Evolutionary conservation across 2,888 invertebrate species (phyloP).

Genomic region (Standfussiana lucernea): DNA sequence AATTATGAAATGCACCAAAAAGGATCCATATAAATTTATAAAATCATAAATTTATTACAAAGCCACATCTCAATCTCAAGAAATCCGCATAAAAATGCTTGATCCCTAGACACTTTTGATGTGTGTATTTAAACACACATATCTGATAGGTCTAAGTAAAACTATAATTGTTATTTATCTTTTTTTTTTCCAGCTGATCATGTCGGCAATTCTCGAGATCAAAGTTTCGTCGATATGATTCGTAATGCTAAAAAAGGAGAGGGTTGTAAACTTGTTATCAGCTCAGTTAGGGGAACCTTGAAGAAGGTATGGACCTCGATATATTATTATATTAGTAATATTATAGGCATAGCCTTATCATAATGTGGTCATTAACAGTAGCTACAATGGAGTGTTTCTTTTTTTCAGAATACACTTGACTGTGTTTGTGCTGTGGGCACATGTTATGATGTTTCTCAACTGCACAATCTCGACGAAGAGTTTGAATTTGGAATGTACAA

Average conservation of each 20-base stretch:
- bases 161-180: neutral
- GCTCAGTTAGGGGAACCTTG: slow-evolving; percentile 71
- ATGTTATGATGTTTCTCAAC: slow-evolving; percentile 48
- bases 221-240: neutral
- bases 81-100: no score
- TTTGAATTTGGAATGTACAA: slow-evolving; percentile 71
- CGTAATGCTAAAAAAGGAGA: slow-evolving; percentile 70
- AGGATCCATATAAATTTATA: no score
- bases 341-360: neutral
- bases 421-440: slow-evolving; percentile 67
- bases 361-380: neutral
- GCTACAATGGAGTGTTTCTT: neutral
- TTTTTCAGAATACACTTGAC: slow-evolving; percentile 66
- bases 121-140: no score
- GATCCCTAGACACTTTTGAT: no score
- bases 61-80: no score
- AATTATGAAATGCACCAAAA: no score
- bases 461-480: slow-evolving; percentile 69
- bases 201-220: slow-evolving; percentile 69
- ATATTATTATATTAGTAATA: slow-evolving; percentile 1
- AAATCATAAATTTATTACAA: no score
- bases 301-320: slow-evolving; percentile 74
- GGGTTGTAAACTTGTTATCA: slow-evolving; percentile 77
- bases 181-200: slow-evolving; percentile 74
- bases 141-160: neutral